phyloP scores from a whole-genome alignment of 2,113 vertebrate genomes.

The Nerophis lumbriciformis region DNA sequence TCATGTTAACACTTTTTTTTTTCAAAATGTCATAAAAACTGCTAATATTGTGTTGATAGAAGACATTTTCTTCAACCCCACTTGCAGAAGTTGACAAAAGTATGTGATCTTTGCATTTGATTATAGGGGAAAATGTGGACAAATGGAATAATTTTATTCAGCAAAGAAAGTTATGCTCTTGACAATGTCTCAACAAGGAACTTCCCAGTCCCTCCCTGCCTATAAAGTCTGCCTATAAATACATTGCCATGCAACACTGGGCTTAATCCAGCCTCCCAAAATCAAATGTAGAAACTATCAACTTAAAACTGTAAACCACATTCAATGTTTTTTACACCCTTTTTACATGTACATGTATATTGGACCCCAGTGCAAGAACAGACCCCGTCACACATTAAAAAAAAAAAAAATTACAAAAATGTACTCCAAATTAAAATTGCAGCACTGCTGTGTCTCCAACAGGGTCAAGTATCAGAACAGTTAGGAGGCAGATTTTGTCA shows the following conservation, averaged over 20 bases:
- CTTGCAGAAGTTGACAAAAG: too few species aligned
- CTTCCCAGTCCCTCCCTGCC: slow-evolving; percentile 4
- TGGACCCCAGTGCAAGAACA: slow-evolving; percentile 48
- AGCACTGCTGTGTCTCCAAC: slow-evolving; percentile 25
- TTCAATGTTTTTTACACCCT: slow-evolving; percentile 40
- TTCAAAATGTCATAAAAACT: too few species aligned
- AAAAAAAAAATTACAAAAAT: slow-evolving; percentile 20
- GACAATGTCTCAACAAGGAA: slow-evolving; percentile 35
- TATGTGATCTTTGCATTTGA: background rate
- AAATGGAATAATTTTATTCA: slow-evolving; percentile 59
- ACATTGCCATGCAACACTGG: slow-evolving; percentile 22
- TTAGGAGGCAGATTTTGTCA: slow-evolving; percentile 26
- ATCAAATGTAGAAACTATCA: slow-evolving; percentile 42
- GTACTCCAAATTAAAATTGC: slow-evolving; percentile 34
- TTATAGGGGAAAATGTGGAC: too few species aligned
- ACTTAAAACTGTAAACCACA: slow-evolving; percentile 53
- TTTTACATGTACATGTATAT: slow-evolving; percentile 60
- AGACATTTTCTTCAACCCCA: too few species aligned
- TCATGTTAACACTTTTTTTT: too few species aligned
- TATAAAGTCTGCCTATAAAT: slow-evolving; percentile 24
- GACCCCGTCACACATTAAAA: slow-evolving; percentile 14
- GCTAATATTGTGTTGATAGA: too few species aligned
- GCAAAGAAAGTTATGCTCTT: slow-evolving; percentile 43
- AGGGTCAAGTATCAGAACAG: slow-evolving; percentile 18
- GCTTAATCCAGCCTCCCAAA: slow-evolving; percentile 23